Base-by-base conservation (phyloP, 2,888 invertebrate species). In the Xanthostigma xanthostigma region DNA sequence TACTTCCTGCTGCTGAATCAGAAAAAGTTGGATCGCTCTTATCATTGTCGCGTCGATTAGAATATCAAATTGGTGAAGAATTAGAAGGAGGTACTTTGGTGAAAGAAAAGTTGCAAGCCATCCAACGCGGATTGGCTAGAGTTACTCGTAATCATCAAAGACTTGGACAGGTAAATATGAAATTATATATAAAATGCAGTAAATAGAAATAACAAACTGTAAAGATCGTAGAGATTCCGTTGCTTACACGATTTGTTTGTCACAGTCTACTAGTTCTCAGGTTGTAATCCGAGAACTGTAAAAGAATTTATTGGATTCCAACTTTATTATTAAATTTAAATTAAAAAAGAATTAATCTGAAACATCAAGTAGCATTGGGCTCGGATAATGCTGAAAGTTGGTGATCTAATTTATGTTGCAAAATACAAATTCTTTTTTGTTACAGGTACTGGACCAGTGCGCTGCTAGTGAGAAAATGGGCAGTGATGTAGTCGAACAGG, bases 401-500 rank as follows among this genome's bases (percentile, higher is more conserved):
- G 27, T 17, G 4, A 17, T 17, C 17, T 17, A 17, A n/a, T n/a
- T n/a, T n/a, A n/a, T n/a, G n/a, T 17, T 17, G 17, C 27, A 27
- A 27, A 27, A 27, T 17, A 4, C 27, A 27, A 27, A 27, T 27
- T 27, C 27, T 27, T 27, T 6, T 11, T 38, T 43, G 13, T 37
- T 27, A n/a, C 70, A 73, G 9, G 74, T 76, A 1, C 65, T 89
- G 35, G 85, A 87, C 56, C 78, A 80, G 51, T 87, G 86, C 59
- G 85, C 84, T 61, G 70, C 74, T 1, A 78, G 81, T 42, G 83
- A 86, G 55, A 78, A 79, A 49, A 68, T 84, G 39, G 83, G 81
- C 27, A 84, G 84, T 56, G 87, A 86, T 54, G 74, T 81, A 0
- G 84, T 90, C 1, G 84, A 86, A 52, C 78, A 81, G 50, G 84